Evolutionary conservation across 2,113 vertebrate genomes (phyloP).

Genomic region (Equus przewalskii): DNA sequence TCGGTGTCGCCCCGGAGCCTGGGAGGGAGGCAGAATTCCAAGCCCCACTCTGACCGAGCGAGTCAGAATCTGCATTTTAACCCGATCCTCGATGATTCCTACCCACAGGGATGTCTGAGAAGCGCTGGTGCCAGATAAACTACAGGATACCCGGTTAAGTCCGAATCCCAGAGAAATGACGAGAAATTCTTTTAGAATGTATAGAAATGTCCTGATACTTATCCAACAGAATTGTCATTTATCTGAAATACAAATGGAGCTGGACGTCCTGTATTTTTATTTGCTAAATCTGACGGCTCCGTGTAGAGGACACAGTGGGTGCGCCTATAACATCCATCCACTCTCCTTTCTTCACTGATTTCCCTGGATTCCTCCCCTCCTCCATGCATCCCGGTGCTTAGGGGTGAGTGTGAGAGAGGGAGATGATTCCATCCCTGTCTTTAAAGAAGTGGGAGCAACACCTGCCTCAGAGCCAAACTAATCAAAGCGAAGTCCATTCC

Average conservation of each 20-base stretch:
- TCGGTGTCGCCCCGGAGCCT: fast-evolving
- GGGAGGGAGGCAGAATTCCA: not conserved
- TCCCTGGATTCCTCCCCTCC: not conserved
- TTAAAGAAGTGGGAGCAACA: not conserved
- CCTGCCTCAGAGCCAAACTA: not conserved
- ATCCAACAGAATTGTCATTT: not conserved
- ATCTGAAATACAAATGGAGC: not conserved
- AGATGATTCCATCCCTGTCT: not conserved
- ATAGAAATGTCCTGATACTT: not conserved
- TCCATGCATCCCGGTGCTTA: not conserved
- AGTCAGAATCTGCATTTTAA: not conserved
- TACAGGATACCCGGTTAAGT: not conserved
- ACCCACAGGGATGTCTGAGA: not conserved
- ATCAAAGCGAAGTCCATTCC: not conserved
- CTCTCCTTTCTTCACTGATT: not conserved
- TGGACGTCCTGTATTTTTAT: not conserved
- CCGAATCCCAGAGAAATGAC: not conserved
- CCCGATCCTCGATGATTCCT: not conserved
- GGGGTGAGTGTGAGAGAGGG: too few species aligned
- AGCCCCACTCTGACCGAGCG: not conserved
- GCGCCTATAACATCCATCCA: too few species aligned
- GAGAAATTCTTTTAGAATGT: not conserved
- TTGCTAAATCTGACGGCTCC: not conserved
- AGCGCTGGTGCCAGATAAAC: not conserved
- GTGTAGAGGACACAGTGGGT: not conserved